These are phyloP conservation scores for Brachyistius frenatus DNA, from an alignment of 2,113 vertebrate genomes.

Conservation along the genomic window DNA sequence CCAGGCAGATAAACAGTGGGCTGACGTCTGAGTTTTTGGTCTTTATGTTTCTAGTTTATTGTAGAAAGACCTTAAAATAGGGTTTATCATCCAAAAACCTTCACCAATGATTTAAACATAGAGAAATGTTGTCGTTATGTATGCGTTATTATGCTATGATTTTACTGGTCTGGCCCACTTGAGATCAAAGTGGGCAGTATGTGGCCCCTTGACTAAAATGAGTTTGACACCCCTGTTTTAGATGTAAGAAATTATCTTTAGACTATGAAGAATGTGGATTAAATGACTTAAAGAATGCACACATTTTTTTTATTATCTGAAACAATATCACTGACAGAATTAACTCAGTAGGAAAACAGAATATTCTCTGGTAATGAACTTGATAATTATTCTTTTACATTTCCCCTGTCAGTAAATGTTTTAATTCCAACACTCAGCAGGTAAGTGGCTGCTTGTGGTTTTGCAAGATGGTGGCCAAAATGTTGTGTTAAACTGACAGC, in stretches of 20 bases:
- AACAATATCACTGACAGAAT: constrained; percentile 10
- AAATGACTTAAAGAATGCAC: neutral
- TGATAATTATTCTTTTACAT: constrained; percentile 41
- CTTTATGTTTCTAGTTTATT: no score
- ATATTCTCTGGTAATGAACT: constrained; percentile 24
- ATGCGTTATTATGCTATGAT: no score
- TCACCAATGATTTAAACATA: no score
- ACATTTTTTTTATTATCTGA: neutral
- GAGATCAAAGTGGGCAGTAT: no score
- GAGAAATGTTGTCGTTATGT: no score
- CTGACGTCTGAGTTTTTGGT: no score
- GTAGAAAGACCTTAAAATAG: no score
- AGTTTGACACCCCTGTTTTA: neutral
- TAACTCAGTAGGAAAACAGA: neutral
- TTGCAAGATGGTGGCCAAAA: constrained; percentile 43
- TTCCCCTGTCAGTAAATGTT: constrained; percentile 56
- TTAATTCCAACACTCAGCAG: constrained; percentile 43
- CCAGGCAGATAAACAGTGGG: no score
- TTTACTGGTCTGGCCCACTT: no score
- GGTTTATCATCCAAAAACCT: no score
- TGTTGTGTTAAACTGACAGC: constrained; percentile 69
- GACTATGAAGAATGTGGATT: neutral
- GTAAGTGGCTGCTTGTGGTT: constrained; percentile 63
- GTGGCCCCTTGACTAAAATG: no score
- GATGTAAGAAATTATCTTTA: neutral